A percentile compares a stretch with the other conserved stretches of the same genome.
Conservation (phyloP, 2,113 vertebrate genomes). For the Coracopsis vasa region DNA sequence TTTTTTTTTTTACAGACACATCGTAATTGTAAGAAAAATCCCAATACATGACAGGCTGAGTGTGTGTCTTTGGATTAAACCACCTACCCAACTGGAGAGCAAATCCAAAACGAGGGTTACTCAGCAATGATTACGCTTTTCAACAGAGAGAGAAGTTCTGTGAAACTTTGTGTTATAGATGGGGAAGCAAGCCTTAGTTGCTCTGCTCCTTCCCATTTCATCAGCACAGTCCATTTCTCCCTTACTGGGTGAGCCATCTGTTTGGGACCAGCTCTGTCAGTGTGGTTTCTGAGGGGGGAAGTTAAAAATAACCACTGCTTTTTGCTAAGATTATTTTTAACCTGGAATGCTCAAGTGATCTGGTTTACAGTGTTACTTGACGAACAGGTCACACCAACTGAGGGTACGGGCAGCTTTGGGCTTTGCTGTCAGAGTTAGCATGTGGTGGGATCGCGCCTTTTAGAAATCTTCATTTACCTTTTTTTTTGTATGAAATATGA, state of each 20-base stretch:
- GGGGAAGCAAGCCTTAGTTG: neutral
- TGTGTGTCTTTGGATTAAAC: neutral
- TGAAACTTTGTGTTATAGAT: neutral
- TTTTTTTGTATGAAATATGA: neutral
- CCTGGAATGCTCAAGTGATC: neutral
- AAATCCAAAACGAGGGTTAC: neutral
- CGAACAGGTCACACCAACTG: neutral
- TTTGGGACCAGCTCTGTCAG: neutral
- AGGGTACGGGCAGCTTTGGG: neutral
- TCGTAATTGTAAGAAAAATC: neutral
- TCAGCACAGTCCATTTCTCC: neutral
- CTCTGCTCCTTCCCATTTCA: neutral
- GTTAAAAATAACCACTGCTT: slow-evolving; percentile 37
- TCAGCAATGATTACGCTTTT: neutral
- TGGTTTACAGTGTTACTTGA: neutral
- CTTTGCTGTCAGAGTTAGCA: neutral
- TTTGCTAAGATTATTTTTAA: slow-evolving; percentile 34
- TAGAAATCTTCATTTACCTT: neutral
- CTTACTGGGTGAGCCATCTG: neutral
- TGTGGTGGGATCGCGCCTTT: neutral
- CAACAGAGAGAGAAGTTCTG: neutral
- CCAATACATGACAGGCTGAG: neutral
- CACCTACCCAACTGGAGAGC: neutral
- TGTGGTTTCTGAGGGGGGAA: neutral
- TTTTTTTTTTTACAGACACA: neutral